Conservation (phyloP, 2,113 vertebrate genomes). For the Rhegmatorhina hoffmannsi region DNA sequence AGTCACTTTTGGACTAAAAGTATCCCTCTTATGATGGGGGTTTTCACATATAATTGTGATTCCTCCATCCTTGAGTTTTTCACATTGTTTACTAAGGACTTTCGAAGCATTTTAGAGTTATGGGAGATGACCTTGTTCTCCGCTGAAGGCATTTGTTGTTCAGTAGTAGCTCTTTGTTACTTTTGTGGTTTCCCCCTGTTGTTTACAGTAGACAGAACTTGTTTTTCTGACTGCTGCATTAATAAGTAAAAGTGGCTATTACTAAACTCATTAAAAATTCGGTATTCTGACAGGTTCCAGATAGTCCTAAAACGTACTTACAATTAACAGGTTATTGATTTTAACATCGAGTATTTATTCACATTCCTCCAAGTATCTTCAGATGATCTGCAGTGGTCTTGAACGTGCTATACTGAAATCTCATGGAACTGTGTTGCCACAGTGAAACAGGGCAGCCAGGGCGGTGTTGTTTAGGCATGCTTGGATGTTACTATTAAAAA, state of each 20-base stretch:
- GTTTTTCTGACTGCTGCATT: neutral
- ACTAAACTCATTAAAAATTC: neutral
- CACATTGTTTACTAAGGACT: neutral
- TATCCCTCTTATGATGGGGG: neutral
- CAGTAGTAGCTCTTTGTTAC: neutral
- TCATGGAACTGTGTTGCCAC: neutral
- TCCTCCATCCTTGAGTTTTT: neutral
- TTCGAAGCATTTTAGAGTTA: neutral
- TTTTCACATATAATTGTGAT: neutral
- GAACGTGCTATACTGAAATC: neutral
- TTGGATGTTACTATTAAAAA: neutral
- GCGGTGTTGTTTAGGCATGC: neutral
- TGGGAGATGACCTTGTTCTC: neutral
- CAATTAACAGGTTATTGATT: neutral
- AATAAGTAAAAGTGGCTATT: neutral
- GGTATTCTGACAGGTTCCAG: neutral
- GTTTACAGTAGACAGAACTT: neutral
- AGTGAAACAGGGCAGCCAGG: neutral
- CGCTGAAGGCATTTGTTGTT: neutral
- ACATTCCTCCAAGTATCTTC: neutral
- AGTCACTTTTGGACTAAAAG: neutral
- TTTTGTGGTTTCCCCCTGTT: neutral
- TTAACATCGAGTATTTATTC: neutral
- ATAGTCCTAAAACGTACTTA: neutral
- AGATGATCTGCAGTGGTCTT: neutral